phyloP scores from a whole-genome alignment of 2,797 vertebrate species.

The Danio albolineatus region DNA sequence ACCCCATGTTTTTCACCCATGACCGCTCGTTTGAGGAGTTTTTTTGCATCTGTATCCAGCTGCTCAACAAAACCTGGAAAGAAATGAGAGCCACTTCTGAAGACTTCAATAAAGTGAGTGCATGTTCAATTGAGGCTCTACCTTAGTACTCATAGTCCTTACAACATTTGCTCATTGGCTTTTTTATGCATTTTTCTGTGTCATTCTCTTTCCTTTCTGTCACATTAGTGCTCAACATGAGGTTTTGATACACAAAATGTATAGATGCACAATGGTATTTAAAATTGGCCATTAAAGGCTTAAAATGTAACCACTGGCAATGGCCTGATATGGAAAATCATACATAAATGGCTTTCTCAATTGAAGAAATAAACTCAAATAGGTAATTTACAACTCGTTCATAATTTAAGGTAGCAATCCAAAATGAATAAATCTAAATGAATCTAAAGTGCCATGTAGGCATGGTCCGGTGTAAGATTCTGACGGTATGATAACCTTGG shows the following conservation, averaged over 20 bases:
- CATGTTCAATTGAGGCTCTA: background rate
- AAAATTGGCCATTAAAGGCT: background rate
- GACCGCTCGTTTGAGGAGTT: constrained; percentile 96
- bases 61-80: constrained; percentile 99
- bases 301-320: too few species aligned
- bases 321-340: too few species aligned
- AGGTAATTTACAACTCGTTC: too few species aligned
- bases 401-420: too few species aligned
- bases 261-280: too few species aligned
- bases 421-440: too few species aligned
- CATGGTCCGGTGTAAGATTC: too few species aligned
- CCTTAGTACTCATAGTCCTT: background rate
- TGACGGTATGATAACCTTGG: too few species aligned
- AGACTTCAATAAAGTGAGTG: constrained; percentile 95
- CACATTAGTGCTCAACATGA: background rate
- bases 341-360: too few species aligned
- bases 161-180: background rate
- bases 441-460: too few species aligned
- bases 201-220: background rate
- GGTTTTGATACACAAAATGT: background rate
- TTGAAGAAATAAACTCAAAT: too few species aligned
- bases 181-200: background rate
- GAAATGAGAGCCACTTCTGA: constrained; percentile 99
- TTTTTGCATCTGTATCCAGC: constrained; percentile 98
- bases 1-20: constrained; percentile 99